A percentile compares a stretch with the other conserved stretches of the same genome.
These are phyloP conservation scores for Amphipoea oculea DNA, from an alignment of 2,888 invertebrate species.

Conservation along the genomic window DNA sequence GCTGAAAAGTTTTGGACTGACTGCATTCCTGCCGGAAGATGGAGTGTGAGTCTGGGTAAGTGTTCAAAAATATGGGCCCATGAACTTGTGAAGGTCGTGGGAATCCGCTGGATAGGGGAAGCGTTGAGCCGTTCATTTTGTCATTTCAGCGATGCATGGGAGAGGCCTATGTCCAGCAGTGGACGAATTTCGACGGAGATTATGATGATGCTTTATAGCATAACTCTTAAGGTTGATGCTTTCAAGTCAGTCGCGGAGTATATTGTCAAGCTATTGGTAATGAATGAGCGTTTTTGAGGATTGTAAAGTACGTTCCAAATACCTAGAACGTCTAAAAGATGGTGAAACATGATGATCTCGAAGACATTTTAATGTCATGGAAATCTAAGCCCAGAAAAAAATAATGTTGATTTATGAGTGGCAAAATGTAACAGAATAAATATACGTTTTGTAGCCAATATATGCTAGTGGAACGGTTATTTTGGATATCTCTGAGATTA, in stretches of 20 bases:
- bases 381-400: slow-evolving; percentile 38
- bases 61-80: neutral
- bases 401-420: slow-evolving; percentile 50
- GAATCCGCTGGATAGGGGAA: neutral
- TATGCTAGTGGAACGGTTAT: slow-evolving; percentile 39
- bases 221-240: neutral
- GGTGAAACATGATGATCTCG: slow-evolving; percentile 33
- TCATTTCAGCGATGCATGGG: neutral
- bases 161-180: neutral
- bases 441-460: slow-evolving; percentile 53
- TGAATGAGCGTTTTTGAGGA: neutral
- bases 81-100: neutral
- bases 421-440: slow-evolving; percentile 52
- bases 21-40: neutral
- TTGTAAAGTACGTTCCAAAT: neutral
- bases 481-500: slow-evolving; percentile 37
- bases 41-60: neutral
- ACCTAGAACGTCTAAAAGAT: slow-evolving; percentile 34
- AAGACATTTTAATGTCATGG: slow-evolving; percentile 45
- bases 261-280: neutral
- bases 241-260: neutral
- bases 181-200: neutral
- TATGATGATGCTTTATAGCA: neutral
- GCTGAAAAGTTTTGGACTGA: neutral
- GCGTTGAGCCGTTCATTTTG: neutral